phyloP scores from a whole-genome alignment of 2,113 vertebrate species.

The Gracilinanus agilis region DNA sequence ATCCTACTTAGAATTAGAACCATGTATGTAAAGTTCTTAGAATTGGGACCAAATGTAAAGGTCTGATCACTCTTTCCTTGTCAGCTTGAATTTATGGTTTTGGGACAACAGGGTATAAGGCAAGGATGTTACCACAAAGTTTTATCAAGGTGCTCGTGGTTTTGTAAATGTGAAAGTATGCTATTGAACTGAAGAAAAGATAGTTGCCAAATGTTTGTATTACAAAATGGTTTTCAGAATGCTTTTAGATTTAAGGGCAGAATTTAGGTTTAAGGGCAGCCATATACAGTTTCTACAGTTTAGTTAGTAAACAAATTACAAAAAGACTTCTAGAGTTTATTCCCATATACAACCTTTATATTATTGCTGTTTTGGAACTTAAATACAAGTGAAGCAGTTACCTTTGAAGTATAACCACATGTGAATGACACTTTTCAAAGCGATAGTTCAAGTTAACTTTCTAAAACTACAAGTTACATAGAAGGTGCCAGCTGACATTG shows the following conservation, averaged over 20 bases:
- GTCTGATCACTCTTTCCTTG: not conserved
- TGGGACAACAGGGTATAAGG: not conserved
- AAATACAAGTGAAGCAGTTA: conserved; percentile 57
- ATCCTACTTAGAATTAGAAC: not conserved
- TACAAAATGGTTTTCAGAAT: conserved; percentile 72
- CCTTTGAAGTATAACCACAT: conserved; percentile 54
- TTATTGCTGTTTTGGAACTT: conserved; percentile 6
- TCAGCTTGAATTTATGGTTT: conserved; percentile 8
- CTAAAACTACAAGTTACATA: too few species aligned
- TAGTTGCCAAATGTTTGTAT: conserved; percentile 59
- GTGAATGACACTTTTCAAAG: not conserved
- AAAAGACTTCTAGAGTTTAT: conserved; percentile 24
- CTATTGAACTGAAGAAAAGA: conserved; percentile 47
- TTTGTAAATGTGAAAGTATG: conserved; percentile 32
- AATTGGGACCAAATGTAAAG: not conserved
- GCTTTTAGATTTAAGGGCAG: conserved; percentile 45
- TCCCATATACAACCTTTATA: not conserved
- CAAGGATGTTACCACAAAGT: conserved; percentile 14
- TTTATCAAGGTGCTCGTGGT: conserved; percentile 28
- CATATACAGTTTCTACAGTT: conserved; percentile 49
- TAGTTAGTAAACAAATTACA: conserved; percentile 77
- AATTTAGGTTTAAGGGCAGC: conserved; percentile 51
- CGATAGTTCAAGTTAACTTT: not conserved
- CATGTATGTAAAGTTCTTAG: not conserved
- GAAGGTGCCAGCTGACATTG: too few species aligned